Evolutionary conservation across 2,888 invertebrate species (phyloP).

Genomic region (Cheilosia scutellata): DNA sequence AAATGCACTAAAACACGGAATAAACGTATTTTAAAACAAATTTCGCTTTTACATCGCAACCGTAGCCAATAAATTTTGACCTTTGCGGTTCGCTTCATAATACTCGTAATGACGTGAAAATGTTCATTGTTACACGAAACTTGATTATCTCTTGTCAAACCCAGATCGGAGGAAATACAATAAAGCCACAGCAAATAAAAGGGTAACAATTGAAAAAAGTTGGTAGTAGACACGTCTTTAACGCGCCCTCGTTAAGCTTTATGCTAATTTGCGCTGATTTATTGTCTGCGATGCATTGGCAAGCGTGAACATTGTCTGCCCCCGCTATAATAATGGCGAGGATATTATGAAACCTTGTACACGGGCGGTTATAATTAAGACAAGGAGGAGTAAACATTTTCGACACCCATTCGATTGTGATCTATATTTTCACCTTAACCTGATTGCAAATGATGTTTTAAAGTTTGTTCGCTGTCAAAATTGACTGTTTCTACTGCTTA

Average conservation of each 20-base stretch:
- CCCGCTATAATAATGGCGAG: conserved; percentile 11
- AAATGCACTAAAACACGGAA: conserved; percentile 33
- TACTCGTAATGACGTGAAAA: conserved; percentile 24
- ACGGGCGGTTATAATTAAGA: conserved; percentile 40
- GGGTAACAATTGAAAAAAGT: conserved; percentile 13
- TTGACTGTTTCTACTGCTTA: conserved; percentile 6
- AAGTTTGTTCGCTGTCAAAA: conserved; percentile 29
- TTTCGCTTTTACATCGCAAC: neutral
- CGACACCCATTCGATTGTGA: conserved; percentile 30
- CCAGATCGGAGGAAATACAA: conserved; percentile 44
- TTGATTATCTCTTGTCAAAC: conserved; percentile 41
- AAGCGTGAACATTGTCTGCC: conserved; percentile 1
- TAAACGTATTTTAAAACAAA: neutral
- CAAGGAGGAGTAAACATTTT: conserved; percentile 16
- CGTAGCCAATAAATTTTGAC: conserved; percentile 42
- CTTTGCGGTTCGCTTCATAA: conserved; percentile 57
- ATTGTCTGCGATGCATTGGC: conserved; percentile 21
- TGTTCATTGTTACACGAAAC: conserved; percentile 55
- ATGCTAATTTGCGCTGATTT: conserved; percentile 52
- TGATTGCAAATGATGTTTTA: conserved; percentile 2
- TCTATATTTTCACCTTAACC: conserved; percentile 46
- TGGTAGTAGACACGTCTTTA: conserved; percentile 6
- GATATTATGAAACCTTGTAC: conserved; percentile 44
- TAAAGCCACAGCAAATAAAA: conserved; percentile 21
- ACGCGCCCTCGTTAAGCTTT: conserved; percentile 37